Evolutionary conservation across 2,113 vertebrate species (phyloP).

Genomic region (Eonycteris spelaea): DNA sequence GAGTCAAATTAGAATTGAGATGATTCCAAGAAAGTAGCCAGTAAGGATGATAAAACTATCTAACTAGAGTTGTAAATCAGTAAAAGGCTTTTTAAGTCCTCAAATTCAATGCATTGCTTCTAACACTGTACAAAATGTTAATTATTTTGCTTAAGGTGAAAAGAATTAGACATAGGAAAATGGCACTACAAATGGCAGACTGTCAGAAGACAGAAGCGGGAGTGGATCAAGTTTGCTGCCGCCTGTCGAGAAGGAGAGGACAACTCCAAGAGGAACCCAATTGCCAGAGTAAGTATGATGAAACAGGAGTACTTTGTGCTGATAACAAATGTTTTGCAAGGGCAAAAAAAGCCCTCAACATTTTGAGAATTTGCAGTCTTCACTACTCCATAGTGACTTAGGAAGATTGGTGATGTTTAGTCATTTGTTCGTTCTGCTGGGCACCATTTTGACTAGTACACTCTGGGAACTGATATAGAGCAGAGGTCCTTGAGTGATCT

Average conservation of each 20-base stretch:
- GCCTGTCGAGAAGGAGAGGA: slow-evolving; percentile 84
- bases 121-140: background rate
- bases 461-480: background rate
- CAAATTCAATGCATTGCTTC: background rate
- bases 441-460: background rate
- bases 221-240: slow-evolving; percentile 86
- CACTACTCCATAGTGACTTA: too few relatives aligned
- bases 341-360: background rate
- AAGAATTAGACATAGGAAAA: slow-evolving; percentile 82
- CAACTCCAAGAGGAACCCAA: slow-evolving; percentile 85
- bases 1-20: background rate
- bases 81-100: background rate
- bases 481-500: background rate
- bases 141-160: slow-evolving; percentile 79
- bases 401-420: background rate
- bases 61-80: background rate
- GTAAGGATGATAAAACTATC: background rate
- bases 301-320: background rate
- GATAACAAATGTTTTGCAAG: background rate
- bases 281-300: slow-evolving; percentile 84
- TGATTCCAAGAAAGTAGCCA: background rate
- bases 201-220: slow-evolving; percentile 83
- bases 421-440: background rate
- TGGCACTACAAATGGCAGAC: slow-evolving; percentile 81
- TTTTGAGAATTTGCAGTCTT: background rate